A percentile compares a stretch with the other conserved stretches of the same genome.
These are phyloP conservation scores for Danio choprae DNA, from an alignment of 2,797 vertebrate genomes.

Conservation along the genomic window DNA sequence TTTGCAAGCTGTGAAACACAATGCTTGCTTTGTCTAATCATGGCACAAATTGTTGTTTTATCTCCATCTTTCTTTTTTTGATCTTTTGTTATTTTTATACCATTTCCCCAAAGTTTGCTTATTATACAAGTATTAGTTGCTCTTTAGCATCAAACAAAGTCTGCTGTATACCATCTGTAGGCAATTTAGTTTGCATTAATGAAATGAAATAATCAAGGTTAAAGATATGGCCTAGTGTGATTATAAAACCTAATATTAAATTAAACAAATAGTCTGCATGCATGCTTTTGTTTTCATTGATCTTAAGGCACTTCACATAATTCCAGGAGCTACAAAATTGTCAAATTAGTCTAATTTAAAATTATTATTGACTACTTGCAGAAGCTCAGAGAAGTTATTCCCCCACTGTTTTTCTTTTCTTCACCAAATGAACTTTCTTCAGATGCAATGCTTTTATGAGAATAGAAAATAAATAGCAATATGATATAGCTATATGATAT, in stretches of 20 bases:
- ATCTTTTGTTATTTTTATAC: neutral
- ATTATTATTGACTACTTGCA: neutral
- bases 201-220: neutral
- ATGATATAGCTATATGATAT: no score
- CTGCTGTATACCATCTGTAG: neutral
- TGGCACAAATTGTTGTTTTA: neutral
- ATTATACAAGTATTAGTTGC: neutral
- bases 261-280: neutral
- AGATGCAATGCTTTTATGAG: neutral
- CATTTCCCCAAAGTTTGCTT: neutral
- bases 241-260: conserved; percentile 12
- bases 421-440: neutral
- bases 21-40: conserved; percentile 44
- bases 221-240: neutral
- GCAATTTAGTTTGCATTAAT: neutral
- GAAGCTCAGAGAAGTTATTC: neutral
- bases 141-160: neutral
- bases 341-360: neutral
- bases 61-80: neutral
- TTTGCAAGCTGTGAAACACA: conserved; percentile 64
- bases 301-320: neutral
- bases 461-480: neutral
- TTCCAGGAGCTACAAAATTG: neutral
- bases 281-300: neutral
- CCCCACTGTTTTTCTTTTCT: neutral